Percentiles rank a stretch among this genome's conserved stretches.
Evolutionary conservation across 2,888 invertebrate genomes (phyloP).

Genomic region (Phortica okadai): DNA sequence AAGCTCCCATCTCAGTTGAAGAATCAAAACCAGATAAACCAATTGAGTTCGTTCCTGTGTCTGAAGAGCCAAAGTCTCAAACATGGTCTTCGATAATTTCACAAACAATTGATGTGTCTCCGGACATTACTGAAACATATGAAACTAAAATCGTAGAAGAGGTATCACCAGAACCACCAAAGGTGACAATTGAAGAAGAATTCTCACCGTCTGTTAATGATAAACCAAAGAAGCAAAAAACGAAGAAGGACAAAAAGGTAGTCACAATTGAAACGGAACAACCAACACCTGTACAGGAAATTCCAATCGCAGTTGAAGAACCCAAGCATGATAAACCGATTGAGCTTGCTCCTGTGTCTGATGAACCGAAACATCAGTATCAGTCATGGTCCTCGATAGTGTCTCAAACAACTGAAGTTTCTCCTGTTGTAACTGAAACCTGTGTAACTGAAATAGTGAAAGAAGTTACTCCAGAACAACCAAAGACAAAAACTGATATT

Average conservation of each 20-base stretch:
- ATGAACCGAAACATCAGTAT: background rate
- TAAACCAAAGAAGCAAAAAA: no score
- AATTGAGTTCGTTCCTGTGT: background rate
- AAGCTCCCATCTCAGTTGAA: background rate
- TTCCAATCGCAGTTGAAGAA: no score
- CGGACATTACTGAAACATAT: conserved; percentile 31
- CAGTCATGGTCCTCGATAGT: conserved; percentile 17
- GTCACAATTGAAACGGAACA: conserved; percentile 2
- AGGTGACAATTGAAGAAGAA: no score
- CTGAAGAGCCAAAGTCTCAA: conserved; percentile 29
- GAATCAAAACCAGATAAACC: background rate
- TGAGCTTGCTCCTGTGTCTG: background rate
- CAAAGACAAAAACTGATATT: no score
- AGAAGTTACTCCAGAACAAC: no score
- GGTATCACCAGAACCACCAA: no score
- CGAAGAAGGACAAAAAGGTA: background rate
- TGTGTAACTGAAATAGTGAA: no score
- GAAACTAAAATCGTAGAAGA: no score
- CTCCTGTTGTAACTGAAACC: no score
- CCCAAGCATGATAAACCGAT: background rate
- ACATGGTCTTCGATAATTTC: conserved; percentile 51
- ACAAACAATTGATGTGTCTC: background rate
- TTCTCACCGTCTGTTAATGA: no score
- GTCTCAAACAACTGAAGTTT: no score
- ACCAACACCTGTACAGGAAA: background rate